Evolutionary conservation across 2,888 invertebrate species (phyloP).

Genomic region (Ctena decussata): DNA sequence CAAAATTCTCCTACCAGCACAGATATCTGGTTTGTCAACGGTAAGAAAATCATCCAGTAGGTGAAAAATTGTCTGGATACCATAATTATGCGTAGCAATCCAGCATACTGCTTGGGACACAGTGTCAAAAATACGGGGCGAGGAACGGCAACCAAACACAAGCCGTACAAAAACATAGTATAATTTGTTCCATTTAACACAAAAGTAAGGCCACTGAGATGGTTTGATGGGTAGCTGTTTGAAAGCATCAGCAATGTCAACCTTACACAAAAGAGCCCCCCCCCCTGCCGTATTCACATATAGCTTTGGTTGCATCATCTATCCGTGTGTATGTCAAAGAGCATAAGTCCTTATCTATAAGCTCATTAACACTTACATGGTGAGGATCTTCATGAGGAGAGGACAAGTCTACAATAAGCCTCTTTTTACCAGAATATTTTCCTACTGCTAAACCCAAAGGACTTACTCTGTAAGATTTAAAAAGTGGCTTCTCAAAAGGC

Average conservation of each 20-base stretch:
- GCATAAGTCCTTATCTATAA: constrained; percentile 59
- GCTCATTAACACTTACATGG: constrained; percentile 51
- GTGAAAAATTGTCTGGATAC: constrained; percentile 39
- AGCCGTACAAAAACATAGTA: constrained; percentile 50
- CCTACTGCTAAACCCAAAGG: constrained; percentile 53
- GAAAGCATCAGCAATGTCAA: constrained; percentile 59
- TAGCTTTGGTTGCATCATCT: constrained; percentile 59
- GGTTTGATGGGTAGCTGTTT: constrained; percentile 46
- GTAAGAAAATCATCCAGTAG: constrained; percentile 58
- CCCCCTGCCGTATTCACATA: constrained; percentile 30
- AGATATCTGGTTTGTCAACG: constrained; percentile 18
- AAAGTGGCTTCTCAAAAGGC: constrained; percentile 40
- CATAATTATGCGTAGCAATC: constrained; percentile 53
- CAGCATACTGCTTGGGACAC: constrained; percentile 51
- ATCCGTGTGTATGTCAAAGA: constrained; percentile 52
- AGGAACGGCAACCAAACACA: constrained; percentile 48
- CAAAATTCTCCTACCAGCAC: constrained; percentile 42
- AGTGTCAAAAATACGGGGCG: constrained; percentile 45
- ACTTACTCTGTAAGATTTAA: constrained; percentile 41
- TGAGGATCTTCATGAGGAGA: constrained; percentile 51
- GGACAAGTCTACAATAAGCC: constrained; percentile 62
- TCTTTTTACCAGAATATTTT: constrained; percentile 58
- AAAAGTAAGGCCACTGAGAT: constrained; percentile 40
- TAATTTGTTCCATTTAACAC: constrained; percentile 51
- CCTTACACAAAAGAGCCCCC: constrained; percentile 43